Base-by-base conservation (phyloP, 1,140 invertebrate species). In the Drosophila saltans region DNA sequence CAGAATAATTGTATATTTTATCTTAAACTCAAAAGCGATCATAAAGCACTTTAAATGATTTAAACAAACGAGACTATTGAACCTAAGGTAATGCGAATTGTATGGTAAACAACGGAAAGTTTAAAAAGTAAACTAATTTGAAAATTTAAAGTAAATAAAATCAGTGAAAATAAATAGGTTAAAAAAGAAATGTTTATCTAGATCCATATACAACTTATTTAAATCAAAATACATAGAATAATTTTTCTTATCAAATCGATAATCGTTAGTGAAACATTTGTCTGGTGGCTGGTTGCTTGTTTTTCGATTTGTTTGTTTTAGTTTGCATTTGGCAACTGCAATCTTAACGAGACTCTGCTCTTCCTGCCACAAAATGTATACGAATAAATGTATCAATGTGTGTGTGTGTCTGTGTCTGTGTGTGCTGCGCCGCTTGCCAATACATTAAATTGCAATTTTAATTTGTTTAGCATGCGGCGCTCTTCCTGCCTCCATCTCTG, bases 391-490 rank as follows among this genome's bases (percentile, higher is more conserved):
- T 26, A 48, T 21, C 7, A 2, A 48, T 21, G 21, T 48, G 16
- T 21, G 7, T 41, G 1, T 8, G 16, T 33, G 52, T 41, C 36
- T 65, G 52, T 30, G 74, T 70, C 66, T 66, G 16, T 30, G 36
- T n/a, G 3, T 63, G 60, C 28, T 4, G 5, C 30, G 2, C 40
- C 39, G 69, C 69, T 58, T 75, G 76, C 75, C 75, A 88, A 86
- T 86, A 80, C 84, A 89, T 88, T 89, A 89, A 89, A 81, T 83
- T 89, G 73, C 73, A 80, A 88, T 88, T 88, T 89, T 88, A 88
- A 88, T 88, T 88, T 88, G 80, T 78, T 88, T 89, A 80, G 84
- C 76, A 88, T 57, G 66, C 72, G 67, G 61, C 72, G 71, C 56
- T 73, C 69, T 24, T 57, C 36, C 39, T 61, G 36, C 58, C 66